Conservation (phyloP, 2,113 vertebrate species). For the Gymnarchus niloticus region DNA sequence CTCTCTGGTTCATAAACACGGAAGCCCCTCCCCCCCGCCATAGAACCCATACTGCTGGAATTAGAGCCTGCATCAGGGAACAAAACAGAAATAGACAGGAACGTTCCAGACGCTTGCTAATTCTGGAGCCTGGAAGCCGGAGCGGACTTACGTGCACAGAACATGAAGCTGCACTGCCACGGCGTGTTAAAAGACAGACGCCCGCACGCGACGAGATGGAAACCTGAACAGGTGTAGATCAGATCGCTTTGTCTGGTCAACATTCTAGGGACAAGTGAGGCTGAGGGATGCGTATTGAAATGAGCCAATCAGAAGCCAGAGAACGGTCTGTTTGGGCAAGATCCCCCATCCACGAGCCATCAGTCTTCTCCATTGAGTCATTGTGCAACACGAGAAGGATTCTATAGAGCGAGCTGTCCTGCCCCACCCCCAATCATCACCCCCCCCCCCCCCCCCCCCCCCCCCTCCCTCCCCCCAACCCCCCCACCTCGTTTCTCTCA, state of each 20-base stretch:
- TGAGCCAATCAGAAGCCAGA: background rate
- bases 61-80: background rate
- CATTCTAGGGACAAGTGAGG: background rate
- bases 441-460: background rate
- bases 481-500: no score
- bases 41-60: background rate
- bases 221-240: background rate
- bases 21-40: background rate
- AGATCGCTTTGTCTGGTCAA: background rate
- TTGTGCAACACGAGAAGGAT: conserved; percentile 5
- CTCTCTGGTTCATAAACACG: background rate
- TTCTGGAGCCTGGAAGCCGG: background rate
- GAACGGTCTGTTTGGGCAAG: background rate
- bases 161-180: background rate
- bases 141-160: background rate
- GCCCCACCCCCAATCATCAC: background rate
- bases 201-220: background rate
- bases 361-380: conserved; percentile 5
- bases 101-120: conserved; percentile 5
- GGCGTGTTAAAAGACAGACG: background rate
- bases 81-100: conserved; percentile 8
- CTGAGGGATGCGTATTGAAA: background rate
- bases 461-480: background rate
- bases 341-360: background rate
- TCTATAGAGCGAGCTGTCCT: background rate